Base-by-base conservation (phyloP, 2,113 vertebrate genomes). In the Noturus placidus region DNA sequence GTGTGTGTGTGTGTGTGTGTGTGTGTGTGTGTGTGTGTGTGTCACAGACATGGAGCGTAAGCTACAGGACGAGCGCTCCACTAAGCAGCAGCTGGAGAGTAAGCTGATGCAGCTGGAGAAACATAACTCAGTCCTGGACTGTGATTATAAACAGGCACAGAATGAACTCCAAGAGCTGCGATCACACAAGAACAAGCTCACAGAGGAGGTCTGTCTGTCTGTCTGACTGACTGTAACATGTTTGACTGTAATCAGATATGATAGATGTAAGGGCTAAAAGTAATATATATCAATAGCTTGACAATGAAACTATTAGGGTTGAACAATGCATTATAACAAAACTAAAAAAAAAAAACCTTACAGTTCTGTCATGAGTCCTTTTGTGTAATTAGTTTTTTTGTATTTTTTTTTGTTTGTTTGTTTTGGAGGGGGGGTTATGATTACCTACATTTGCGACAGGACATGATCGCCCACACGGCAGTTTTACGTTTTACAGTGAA, bases 51-150 rank as follows among this genome's bases (percentile, higher is more conserved):
- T 98, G 97, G 98, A 99, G 91, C 93, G 94, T 89, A 97, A 96
- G 59, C 94, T 99, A 80, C 90, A 95, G 81, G 98, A 99, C 90
- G 98, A 99, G 92, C 96, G 95, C 77, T 92, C 91, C 83, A 89
- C 95, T 33, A 99, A 98, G 92, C 95, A 97, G 88, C 97, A 96
- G 93, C 94, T 98, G 88, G 98, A 99, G 92, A 96, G 95, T 84
- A 92, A 93, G n/a, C 89, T 99, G 89, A 91, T 99, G 91, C 96
- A 97, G 89, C 94, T 96, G 42, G 96, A 99, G 94, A 99, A 98
- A 88, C 95, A 95, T 52, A 95, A 96, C 90, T 99, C 97, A 10
- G 94, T 97, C 93, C 91, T 98, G 90, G 98, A 99, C 93, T 97
- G 97, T 42, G 97, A 99, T 91, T 95, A 97, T 92, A 99, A 97